Base-by-base conservation (phyloP, 2,113 vertebrate species). In the Zosterops lateralis region DNA sequence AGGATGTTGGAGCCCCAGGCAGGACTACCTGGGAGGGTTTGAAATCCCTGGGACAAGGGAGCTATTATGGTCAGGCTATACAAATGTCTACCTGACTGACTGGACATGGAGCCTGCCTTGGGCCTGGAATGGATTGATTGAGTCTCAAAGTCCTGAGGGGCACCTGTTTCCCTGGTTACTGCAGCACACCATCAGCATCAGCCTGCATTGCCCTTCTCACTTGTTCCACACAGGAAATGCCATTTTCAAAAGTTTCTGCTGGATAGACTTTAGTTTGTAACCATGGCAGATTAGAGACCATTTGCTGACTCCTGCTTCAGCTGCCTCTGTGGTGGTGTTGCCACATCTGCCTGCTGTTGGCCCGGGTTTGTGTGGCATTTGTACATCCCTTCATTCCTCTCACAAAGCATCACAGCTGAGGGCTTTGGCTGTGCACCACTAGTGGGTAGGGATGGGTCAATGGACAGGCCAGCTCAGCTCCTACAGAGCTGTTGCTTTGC, bases 391-490 rank as follows among this genome's bases (percentile, higher is more conserved):
- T 56, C 24, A 17, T 19, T 57, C 8, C 8, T 60, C 18, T 72
- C 60, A 62, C 14, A 2, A 44, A 80, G 17, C 4, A 7, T 7
- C 34, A 6, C 18, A 28, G 34, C 20, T 71, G 34, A 56, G 32
- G 57, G 47, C 65, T 80, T 44, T 62, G 53, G 26, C 56, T 53
- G 10, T 8, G 7, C 29, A 7, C 42, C 79, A 13, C 51, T 12
- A 21, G 36, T 25, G 45, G 50, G 18, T 12, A 9, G 56, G 78
- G 62, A 22, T 44, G 34, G 48, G 34, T 24, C 57, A 26, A 4
- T 9, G 36, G 78, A 45, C 0, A 0, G 19, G 25, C n/a, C 4
- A 3, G 2, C 0, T 1, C 40, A 57, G 24, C 54, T 61, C 32
- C 0, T 0, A 14, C 31, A 70, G 74, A 82, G 42, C 14, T 67